Evolutionary conservation across 2,113 vertebrate species (phyloP).

Genomic region (Lichenostomus cassidix): DNA sequence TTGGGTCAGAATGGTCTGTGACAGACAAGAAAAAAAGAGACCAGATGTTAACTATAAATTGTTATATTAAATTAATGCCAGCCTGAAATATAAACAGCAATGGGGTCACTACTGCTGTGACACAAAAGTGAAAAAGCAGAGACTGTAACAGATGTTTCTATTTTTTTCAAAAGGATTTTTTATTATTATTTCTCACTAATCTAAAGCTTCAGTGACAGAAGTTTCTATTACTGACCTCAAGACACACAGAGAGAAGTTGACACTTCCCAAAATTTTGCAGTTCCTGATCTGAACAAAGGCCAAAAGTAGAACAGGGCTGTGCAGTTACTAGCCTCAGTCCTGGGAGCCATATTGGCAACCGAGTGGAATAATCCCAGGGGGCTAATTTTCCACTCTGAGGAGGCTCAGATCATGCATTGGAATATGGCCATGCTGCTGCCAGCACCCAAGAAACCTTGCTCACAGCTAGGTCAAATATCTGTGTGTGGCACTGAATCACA

Average conservation of each 20-base stretch:
- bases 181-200: background rate
- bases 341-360: background rate
- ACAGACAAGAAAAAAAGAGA: background rate
- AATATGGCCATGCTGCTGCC: background rate
- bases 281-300: background rate
- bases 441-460: slow-evolving; percentile 3
- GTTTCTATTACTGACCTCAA: background rate
- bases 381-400: background rate
- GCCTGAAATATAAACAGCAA: background rate
- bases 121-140: background rate
- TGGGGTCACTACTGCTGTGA: background rate
- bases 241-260: background rate
- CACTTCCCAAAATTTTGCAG: background rate
- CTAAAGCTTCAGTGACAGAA: background rate
- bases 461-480: background rate
- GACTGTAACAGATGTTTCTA: background rate
- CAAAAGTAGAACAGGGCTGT: background rate
- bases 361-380: background rate
- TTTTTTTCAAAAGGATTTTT: background rate
- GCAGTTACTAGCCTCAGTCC: background rate
- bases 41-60: slow-evolving; percentile 22
- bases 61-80: slow-evolving; percentile 5
- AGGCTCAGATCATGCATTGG: background rate
- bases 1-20: background rate
- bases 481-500: background rate